Evolutionary conservation across 2,113 vertebrate species (phyloP), one percentile per base, ranked within the genome.

Genomic region (Strigops habroptila): DNA sequence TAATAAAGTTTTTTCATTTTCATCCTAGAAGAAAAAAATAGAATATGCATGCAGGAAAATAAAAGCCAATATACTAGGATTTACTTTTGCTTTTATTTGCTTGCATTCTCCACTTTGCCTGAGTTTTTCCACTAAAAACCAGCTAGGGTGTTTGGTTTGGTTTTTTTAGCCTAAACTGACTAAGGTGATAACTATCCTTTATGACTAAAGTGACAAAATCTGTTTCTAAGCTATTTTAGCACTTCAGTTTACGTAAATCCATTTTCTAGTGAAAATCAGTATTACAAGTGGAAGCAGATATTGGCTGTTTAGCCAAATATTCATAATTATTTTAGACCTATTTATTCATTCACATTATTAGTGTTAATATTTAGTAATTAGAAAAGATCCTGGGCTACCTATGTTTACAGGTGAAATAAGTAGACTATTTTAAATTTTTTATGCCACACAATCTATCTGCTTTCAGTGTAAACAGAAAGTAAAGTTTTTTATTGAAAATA

Each of bases 121-220:
- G 51, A 67, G 15, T 39, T 63, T 67, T 71, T 75, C 82, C 60
- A 28, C 48, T 55, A 27, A 87, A 91, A 81, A 87, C 10, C 10
- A 71, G 22, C 46, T 35, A 75, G 9, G 12, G 3, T 59, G 33
- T 59, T n/a, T 59, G 23, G 33, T 35, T 59, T 59, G 57, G 4
- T 13, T 87, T 92, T 95, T 84, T 88, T 84, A 95, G 70, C 28
- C 71, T 91, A 59, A 62, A 64, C 12, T 79, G 37, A 79, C 52
- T 73, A 76, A 95, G 67, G 71, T 94, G 85, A 25, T 77, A 95
- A 60, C 62, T 91, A 41, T 69, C 83, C 62, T 92, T 86, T 84
- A 88, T 48, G 57, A 82, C 43, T 86, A 24, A 95, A 89, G 77
- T 44, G 48, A 84, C 65, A 96, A 89, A 86, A 95, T 84, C 73